Percentiles rank a stretch among this genome's conserved stretches.
These are phyloP conservation scores for Apistogramma diplotaenia DNA, from an alignment of 2,113 vertebrate species.

Conservation along the genomic window DNA sequence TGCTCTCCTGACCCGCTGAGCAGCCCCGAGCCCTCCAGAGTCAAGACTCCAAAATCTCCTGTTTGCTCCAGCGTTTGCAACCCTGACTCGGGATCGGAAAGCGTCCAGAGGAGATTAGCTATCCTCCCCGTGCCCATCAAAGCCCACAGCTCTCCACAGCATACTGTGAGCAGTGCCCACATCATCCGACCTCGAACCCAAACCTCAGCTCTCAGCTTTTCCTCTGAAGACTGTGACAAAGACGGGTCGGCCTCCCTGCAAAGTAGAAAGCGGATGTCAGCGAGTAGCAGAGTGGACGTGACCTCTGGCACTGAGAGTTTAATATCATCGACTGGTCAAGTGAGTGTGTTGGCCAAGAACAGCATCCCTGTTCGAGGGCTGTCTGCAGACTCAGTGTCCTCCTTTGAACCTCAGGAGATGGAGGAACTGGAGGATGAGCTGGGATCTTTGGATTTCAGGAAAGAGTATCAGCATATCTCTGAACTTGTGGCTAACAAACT, in stretches of 20 bases:
- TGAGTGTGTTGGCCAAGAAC: constrained; percentile 52
- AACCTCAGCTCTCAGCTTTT: constrained; percentile 52
- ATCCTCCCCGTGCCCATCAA: constrained; percentile 71
- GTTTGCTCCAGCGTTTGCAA: not conserved
- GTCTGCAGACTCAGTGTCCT: constrained; percentile 66
- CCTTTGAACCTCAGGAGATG: constrained; percentile 51
- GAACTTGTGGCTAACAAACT: constrained; percentile 85
- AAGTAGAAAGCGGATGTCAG: constrained; percentile 10
- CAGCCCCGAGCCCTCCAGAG: constrained; percentile 62
- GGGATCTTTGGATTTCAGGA: constrained; percentile 70
- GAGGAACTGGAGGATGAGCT: constrained; percentile 71
- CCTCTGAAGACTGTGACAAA: constrained; percentile 56
- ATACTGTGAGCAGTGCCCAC: constrained; percentile 62
- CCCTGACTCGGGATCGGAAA: constrained; percentile 54
- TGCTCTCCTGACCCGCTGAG: constrained; percentile 55
- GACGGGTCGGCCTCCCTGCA: constrained; percentile 11
- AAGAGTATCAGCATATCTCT: constrained; percentile 83
- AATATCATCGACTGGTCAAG: constrained; percentile 20
- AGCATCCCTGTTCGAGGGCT: constrained; percentile 50
- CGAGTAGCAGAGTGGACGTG: constrained; percentile 1
- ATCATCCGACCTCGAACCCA: constrained; percentile 56
- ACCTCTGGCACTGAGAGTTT: constrained; percentile 18
- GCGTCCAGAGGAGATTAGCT: constrained; percentile 32
- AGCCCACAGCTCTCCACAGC: constrained; percentile 79
- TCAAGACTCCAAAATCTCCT: constrained; percentile 38